These are phyloP conservation scores for Zaprionus obscuricornis DNA, from an alignment of 2,888 invertebrate genomes.

Conservation along the genomic window DNA sequence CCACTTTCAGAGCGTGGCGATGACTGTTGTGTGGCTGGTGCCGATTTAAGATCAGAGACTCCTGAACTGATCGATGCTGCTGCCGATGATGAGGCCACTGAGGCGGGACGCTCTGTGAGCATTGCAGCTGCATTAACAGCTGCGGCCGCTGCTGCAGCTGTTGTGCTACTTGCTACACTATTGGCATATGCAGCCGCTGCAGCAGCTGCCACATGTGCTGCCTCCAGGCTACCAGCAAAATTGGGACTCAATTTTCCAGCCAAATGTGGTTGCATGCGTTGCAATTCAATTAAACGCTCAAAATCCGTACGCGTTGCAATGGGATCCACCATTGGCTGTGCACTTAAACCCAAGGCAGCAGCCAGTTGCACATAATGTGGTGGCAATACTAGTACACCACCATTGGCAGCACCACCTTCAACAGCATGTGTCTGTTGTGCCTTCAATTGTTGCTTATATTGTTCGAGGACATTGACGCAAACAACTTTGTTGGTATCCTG, in stretches of 20 bases:
- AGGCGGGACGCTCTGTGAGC: conserved; percentile 64
- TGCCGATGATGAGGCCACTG: conserved; percentile 58
- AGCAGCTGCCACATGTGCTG: conserved; percentile 75
- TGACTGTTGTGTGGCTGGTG: conserved; percentile 66
- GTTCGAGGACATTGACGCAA: conserved; percentile 77
- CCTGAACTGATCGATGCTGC: conserved; percentile 71
- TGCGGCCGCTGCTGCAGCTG: conserved; percentile 38
- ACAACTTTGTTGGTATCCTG: conserved; percentile 62
- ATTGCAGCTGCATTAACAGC: conserved; percentile 34
- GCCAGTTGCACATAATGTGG: conserved; percentile 86
- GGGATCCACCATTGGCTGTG: conserved; percentile 80
- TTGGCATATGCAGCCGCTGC: conserved; percentile 73
- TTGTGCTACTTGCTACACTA: conserved; percentile 57
- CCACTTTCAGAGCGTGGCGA: conserved; percentile 65
- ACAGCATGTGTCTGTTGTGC: conserved; percentile 50
- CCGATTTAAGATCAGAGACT: conserved; percentile 66
- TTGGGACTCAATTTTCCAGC: conserved; percentile 59
- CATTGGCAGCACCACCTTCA: conserved; percentile 83
- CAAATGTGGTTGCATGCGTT: conserved; percentile 74
- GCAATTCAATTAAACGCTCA: conserved; percentile 81
- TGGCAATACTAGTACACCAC: conserved; percentile 85
- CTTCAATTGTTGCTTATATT: conserved; percentile 79
- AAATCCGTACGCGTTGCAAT: conserved; percentile 81
- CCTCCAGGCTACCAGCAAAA: conserved; percentile 67
- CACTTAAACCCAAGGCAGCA: conserved; percentile 83